Percentiles rank a stretch among this genome's conserved stretches.
These are phyloP conservation scores for Crotophaga sulcirostris DNA, from an alignment of 2,113 vertebrate species.

Conservation along the genomic window DNA sequence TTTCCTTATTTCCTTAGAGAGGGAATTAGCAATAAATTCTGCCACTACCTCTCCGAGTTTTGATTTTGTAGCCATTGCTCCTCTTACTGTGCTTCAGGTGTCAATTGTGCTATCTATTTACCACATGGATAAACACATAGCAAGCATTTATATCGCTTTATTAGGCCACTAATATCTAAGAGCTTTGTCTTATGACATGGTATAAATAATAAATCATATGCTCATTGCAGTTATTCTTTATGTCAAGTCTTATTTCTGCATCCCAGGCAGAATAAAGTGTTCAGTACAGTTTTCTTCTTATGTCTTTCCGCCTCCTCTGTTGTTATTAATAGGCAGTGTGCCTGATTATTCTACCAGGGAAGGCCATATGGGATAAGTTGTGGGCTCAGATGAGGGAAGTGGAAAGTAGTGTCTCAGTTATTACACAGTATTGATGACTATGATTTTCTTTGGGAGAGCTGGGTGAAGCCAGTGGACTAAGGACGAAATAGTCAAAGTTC, in stretches of 20 bases:
- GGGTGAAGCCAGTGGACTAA: not conserved
- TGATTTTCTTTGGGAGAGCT: not conserved
- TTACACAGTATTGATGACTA: accelerated
- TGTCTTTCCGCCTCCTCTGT: not conserved
- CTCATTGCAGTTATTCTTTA: constrained; percentile 46
- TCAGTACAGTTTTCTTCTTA: not conserved
- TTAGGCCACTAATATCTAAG: constrained; percentile 8
- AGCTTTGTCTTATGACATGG: constrained; percentile 18
- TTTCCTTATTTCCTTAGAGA: constrained; percentile 12
- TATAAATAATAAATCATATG: constrained; percentile 44
- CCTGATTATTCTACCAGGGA: constrained; percentile 12
- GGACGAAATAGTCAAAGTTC: not conserved
- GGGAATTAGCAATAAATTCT: constrained; percentile 2
- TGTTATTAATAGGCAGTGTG: not conserved
- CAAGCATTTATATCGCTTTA: constrained; percentile 48
- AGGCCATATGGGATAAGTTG: not conserved
- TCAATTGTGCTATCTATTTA: constrained; percentile 46
- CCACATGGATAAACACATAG: constrained; percentile 48
- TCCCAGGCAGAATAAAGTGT: not conserved
- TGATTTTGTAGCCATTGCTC: not conserved
- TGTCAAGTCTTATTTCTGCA: constrained; percentile 43
- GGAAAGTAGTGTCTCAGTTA: not conserved
- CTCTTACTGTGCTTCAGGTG: not conserved
- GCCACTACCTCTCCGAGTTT: not conserved
- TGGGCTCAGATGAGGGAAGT: not conserved